phyloP scores from a whole-genome alignment of 2,797 vertebrate species.

The Smutsia temminckii region DNA sequence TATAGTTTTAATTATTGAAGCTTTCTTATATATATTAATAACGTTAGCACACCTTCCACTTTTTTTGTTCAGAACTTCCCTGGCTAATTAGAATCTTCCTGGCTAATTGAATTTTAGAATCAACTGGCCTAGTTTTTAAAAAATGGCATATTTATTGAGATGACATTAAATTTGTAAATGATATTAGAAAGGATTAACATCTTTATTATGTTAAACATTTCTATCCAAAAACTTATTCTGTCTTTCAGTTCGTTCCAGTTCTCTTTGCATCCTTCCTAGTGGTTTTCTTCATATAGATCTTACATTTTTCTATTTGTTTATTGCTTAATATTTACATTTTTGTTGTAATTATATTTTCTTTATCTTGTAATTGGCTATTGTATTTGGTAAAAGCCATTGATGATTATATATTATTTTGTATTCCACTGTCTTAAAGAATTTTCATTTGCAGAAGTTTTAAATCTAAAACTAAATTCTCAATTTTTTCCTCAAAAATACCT shows the following conservation, averaged over 20 bases:
- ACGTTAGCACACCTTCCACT: background rate
- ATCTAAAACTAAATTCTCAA: background rate
- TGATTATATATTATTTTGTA: background rate
- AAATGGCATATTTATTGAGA: background rate
- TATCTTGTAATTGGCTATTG: background rate
- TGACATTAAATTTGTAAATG: background rate
- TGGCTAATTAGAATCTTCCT: background rate
- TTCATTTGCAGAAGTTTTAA: background rate
- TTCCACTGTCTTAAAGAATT: background rate
- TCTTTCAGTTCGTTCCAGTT: background rate
- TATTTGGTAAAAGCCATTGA: background rate
- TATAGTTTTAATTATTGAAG: background rate
- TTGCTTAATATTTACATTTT: background rate
- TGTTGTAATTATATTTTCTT: conserved; percentile 9
- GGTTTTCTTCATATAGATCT: background rate
- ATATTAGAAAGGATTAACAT: background rate
- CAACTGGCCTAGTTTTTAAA: background rate
- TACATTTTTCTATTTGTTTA: background rate
- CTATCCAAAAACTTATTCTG: background rate
- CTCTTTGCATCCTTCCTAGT: background rate
- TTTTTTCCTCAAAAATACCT: background rate
- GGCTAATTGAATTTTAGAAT: conserved; percentile 8
- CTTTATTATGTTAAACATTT: background rate
- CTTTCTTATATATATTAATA: background rate
- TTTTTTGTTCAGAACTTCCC: background rate